Evolutionary conservation across 2,888 invertebrate species (phyloP), one percentile per base, ranked within the genome.

Genomic region (Willowsia nigromaculata): DNA sequence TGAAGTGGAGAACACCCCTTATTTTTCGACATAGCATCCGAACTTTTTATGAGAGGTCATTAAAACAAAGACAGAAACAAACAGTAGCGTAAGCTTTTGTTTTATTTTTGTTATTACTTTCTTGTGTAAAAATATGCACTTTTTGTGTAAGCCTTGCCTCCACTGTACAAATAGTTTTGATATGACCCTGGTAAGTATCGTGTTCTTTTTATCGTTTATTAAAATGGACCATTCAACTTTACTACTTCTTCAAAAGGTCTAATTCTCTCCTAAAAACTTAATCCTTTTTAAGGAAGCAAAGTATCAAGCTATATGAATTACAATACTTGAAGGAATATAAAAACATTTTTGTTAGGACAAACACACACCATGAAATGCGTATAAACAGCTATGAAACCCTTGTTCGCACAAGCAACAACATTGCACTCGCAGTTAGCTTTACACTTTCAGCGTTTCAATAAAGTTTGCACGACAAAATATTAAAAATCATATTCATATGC

Each of bases 41-140:
- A 11, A 50, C 7, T 80, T 82, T 82, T 82, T 82, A 82, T 65
- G 27, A 82, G 62, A 40, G 27, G 43, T 65, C 82, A 82, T 65
- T 65, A 76, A 76, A 53, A 50, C 53, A 53, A 53, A 76, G 43
- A 33, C 33, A 33, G 37, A 37, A 0, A 71, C 2, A 37, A 18
- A 43, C 43, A 43, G 27, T 65, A 33, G 53, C 2, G 7, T 22
- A 71, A 25, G 43, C 40, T 71, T 1, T 37, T 40, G 15, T 43
- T 43, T 43, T 43, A 9, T 71, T 33, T 71, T 71, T 71, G 43
- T 71, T 71, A 18, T 37, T 50, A 5, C 40, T 25, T 27, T 76
- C 22, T 47, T 40, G 13, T 11, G n/a, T 25, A 5, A 11, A 47
- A 74, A 74, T n/a, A n/a, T 7, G n/a, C 11, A 43, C 11, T 15